phyloP scores from a whole-genome alignment of 2,113 vertebrate genomes.

The Eleginops maclovinus region DNA sequence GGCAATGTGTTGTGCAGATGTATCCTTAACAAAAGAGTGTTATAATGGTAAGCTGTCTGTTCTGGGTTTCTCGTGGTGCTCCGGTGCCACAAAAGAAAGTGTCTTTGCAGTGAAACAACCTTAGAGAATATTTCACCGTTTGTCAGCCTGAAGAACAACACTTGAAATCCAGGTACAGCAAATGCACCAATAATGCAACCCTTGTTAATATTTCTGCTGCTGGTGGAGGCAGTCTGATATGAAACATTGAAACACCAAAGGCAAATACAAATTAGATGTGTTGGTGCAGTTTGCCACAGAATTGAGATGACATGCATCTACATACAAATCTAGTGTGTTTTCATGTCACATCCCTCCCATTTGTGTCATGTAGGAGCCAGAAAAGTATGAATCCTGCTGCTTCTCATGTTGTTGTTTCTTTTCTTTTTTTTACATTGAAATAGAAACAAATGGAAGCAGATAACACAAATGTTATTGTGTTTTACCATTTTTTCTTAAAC shows the following conservation, averaged over 20 bases:
- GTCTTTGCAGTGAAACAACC: constrained; percentile 34
- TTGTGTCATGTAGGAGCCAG: constrained; percentile 12
- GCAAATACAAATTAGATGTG: constrained; percentile 51
- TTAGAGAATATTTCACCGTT: constrained; percentile 32
- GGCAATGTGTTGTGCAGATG: constrained; percentile 59
- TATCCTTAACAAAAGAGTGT: constrained; percentile 56
- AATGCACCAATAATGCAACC: constrained; percentile 13
- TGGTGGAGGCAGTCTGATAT: constrained; percentile 39
- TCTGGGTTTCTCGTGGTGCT: constrained; percentile 34
- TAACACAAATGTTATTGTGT: neutral
- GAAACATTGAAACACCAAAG: constrained; percentile 29
- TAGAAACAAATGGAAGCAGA: neutral
- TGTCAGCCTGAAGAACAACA: constrained; percentile 30
- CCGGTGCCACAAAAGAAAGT: constrained; percentile 29
- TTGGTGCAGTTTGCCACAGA: constrained; percentile 49
- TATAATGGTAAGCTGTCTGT: constrained; percentile 32
- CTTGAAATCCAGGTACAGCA: constrained; percentile 41
- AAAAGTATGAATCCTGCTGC: neutral
- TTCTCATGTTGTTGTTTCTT: neutral
- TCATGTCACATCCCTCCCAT: neutral
- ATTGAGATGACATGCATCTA: constrained; percentile 25
- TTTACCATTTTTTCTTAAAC: neutral
- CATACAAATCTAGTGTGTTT: constrained; percentile 23
- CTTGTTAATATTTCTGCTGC: constrained; percentile 42
- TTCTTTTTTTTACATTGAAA: constrained; percentile 1